Evolutionary conservation across 2,797 vertebrate genomes (phyloP), one percentile per base, ranked within the genome.

Genomic region (Staurois parvus): DNA sequence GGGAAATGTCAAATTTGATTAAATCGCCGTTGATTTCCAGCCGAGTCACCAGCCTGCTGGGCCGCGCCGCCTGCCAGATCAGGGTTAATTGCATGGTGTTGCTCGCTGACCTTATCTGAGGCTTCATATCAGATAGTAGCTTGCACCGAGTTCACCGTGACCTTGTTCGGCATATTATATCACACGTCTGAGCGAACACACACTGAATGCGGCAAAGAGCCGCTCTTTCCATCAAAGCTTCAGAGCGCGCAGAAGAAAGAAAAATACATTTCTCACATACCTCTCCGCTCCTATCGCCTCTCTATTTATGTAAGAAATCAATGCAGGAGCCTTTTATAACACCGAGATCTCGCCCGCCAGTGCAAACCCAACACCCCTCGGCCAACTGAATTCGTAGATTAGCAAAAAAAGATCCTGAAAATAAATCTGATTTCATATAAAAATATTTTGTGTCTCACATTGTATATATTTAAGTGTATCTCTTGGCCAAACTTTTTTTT

Each of bases 101-200:
- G 11, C 69, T 37, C 67, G 34, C 17, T 72, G 69, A 72, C 69
- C 19, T 72, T 72, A 72, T 72, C 69, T 72, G 19, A 9, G 8
- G 69, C 69, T 72, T 28, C 30, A 37, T 37, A 72, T 72, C 69
- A 72, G 69, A 72, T 72, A 37, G 69, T 37, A n/a, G 69, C 69
- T 37, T 15, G 32, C 19, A 11, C 19, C 32, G 30, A n/a, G 69
- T 34, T 72, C 69, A 37, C 21, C 17, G 69, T n/a, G 69, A 72
- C 69, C 69, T 72, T 72, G 69, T n/a, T 11, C 19, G 21, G 32
- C 69, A 12, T 72, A 72, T 72, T 72, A 72, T 34, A 72, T 72
- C 69, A 72, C 69, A 72, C 69, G 69, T 72, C 69, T 37, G 69
- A 72, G 29, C 32, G 32, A 72, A 72, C 69, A n/a, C 69, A n/a